Conservation (phyloP, 2,888 invertebrate genomes). For the Cheilosia pagana region DNA sequence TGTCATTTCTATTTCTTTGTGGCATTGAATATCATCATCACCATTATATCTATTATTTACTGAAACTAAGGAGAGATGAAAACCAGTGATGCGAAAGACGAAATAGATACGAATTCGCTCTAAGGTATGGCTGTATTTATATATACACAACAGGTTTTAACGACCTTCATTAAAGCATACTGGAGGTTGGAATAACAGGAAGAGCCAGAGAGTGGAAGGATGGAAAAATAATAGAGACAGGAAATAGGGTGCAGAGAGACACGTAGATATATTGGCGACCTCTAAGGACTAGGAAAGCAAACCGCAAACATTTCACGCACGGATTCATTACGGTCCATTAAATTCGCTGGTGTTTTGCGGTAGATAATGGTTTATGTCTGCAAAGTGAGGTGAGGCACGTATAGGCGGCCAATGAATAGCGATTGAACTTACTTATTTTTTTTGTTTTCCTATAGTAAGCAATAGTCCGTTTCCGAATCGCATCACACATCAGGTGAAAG, state of each 20-base stretch:
- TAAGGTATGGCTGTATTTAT: not conserved
- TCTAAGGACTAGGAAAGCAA: constrained; percentile 31
- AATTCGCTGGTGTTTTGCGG: constrained; percentile 52
- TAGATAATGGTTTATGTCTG: not conserved
- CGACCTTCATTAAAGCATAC: constrained; percentile 13
- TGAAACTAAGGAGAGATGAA: constrained; percentile 6
- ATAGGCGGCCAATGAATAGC: constrained; percentile 9
- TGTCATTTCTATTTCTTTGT: constrained; percentile 7
- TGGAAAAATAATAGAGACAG: constrained; percentile 40
- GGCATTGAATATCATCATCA: constrained; percentile 18
- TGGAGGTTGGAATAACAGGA: constrained; percentile 2
- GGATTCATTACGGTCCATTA: constrained; percentile 51
- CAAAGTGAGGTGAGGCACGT: not conserved
- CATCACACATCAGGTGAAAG: no score
- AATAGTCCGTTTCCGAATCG: no score
- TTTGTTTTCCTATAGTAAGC: no score
- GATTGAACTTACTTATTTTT: no score
- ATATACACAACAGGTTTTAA: constrained; percentile 38
- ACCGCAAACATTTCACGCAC: constrained; percentile 46
- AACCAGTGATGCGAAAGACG: constrained; percentile 39
- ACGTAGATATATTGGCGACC: not conserved
- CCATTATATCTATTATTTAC: constrained; percentile 16
- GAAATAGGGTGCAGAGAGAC: constrained; percentile 22
- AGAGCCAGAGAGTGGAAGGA: constrained; percentile 25
- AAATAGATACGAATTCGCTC: constrained; percentile 16